These are phyloP conservation scores for Ranitomeya imitator DNA, from an alignment of 2,113 vertebrate species.

Conservation along the genomic window DNA sequence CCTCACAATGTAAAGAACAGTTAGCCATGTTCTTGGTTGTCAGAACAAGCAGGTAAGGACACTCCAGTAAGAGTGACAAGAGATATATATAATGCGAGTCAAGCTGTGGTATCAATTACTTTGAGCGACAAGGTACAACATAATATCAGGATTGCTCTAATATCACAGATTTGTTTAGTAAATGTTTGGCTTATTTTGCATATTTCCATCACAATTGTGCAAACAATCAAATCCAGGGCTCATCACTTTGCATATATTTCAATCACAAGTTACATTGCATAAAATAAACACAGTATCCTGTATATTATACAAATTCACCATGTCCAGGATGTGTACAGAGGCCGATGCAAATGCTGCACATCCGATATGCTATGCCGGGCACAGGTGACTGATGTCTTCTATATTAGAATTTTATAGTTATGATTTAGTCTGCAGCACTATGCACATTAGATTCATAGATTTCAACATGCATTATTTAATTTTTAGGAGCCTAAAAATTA, in stretches of 20 bases:
- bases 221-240: neutral
- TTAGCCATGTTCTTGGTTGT: too few species aligned
- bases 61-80: too few species aligned
- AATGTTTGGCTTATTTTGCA: neutral
- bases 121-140: too few species aligned
- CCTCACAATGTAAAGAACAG: too few species aligned
- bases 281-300: constrained; percentile 31
- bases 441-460: neutral
- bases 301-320: constrained; percentile 28
- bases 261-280: constrained; percentile 24
- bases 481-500: neutral
- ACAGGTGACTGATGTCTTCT: constrained; percentile 20
- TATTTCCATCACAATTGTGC: neutral
- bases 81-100: neutral
- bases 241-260: constrained; percentile 38
- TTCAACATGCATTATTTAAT: neutral
- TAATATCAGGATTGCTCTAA: neutral
- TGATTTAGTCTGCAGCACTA: neutral
- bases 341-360: neutral
- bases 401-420: neutral
- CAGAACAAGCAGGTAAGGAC: too few species aligned
- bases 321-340: constrained; percentile 27
- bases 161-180: neutral
- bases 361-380: neutral
- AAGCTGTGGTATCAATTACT: neutral